Conservation (phyloP, 2,797 vertebrate genomes). For the Scyliorhinus canicula region DNA sequence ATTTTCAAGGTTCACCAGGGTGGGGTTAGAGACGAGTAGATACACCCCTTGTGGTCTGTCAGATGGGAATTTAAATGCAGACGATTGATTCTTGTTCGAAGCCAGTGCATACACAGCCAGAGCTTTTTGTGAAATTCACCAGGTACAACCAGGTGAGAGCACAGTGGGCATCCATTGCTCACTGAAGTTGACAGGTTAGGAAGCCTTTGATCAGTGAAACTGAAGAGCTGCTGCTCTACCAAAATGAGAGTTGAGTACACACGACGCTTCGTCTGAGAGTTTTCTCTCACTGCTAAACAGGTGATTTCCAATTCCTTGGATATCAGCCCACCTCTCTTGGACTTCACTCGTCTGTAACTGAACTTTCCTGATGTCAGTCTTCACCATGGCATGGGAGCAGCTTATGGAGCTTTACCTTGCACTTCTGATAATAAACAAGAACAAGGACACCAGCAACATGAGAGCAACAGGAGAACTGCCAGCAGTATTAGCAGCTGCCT, state of each 20-base stretch:
- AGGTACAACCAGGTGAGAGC: background rate
- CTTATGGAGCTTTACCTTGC: background rate
- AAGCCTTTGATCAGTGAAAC: background rate
- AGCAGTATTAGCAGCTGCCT: background rate
- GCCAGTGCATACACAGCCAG: no score
- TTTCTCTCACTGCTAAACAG: background rate
- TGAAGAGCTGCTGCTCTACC: no score
- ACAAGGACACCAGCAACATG: background rate
- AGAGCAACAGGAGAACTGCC: background rate
- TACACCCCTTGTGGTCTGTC: background rate
- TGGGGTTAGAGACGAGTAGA: background rate
- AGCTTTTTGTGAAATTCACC: background rate
- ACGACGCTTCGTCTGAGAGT: background rate
- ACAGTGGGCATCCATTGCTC: background rate
- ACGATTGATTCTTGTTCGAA: background rate
- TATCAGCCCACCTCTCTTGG: background rate
- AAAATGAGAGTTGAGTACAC: background rate
- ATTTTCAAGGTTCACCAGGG: background rate
- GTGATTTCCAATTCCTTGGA: background rate
- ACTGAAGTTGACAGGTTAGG: background rate
- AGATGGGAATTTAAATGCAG: background rate
- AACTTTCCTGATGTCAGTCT: background rate
- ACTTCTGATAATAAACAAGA: background rate
- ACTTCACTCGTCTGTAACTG: background rate
- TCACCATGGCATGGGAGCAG: background rate